Evolutionary conservation across 2,797 vertebrate genomes (phyloP).

Genomic region (Chrysocyon brachyurus): DNA sequence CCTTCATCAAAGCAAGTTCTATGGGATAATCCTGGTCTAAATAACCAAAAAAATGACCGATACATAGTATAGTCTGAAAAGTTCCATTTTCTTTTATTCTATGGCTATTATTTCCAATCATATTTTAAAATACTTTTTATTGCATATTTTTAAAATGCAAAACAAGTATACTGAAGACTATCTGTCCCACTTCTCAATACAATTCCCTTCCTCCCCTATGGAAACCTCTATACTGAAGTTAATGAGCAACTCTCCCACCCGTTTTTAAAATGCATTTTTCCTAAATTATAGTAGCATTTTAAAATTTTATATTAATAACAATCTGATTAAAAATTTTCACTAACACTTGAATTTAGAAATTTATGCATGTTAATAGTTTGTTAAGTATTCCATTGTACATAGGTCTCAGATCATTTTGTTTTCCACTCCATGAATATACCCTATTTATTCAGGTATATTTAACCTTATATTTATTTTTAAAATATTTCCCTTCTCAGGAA

Average conservation of each 20-base stretch:
- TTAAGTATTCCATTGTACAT: neutral
- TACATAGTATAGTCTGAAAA: neutral
- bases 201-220: neutral
- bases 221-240: neutral
- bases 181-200: conserved; percentile 3
- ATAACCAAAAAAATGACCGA: neutral
- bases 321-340: neutral
- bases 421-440: neutral
- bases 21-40: neutral
- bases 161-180: neutral
- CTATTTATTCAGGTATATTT: conserved; percentile 1
- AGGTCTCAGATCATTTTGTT: neutral
- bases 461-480: neutral
- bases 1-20: neutral
- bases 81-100: neutral
- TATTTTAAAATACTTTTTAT: conserved; percentile 29
- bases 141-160: neutral
- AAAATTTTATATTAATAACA: neutral
- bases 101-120: neutral
- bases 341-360: conserved; percentile 25
- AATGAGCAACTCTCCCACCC: neutral
- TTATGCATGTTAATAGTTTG: neutral
- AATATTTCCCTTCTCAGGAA: conserved; percentile 42
- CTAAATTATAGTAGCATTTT: neutral
- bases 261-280: conserved; percentile 5